Evolutionary conservation across 2,113 vertebrate species (phyloP).

Genomic region (Neotragus pygmaeus): DNA sequence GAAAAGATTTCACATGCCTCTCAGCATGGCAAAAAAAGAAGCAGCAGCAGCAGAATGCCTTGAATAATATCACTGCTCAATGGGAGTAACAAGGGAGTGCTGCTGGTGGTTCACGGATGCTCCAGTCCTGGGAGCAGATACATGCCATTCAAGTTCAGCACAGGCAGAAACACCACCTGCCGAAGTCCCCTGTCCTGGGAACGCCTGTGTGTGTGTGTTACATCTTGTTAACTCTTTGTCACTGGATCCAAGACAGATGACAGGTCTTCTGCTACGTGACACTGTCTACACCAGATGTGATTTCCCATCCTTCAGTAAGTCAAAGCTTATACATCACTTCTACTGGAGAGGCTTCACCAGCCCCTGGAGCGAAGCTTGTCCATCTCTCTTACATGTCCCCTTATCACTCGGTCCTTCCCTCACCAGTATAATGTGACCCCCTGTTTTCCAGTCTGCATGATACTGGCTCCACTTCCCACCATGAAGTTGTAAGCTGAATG

Average conservation of each 20-base stretch:
- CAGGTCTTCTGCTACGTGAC: neutral
- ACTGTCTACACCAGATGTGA: neutral
- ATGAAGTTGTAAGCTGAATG: neutral
- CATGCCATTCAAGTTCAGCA: neutral
- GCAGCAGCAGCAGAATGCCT: neutral
- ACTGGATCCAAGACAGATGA: neutral
- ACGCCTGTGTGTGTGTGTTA: fast-evolving
- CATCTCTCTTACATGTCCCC: neutral
- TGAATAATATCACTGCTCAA: neutral
- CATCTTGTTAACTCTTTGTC: neutral
- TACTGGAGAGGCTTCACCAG: neutral
- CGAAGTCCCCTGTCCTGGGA: neutral
- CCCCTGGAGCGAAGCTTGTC: fast-evolving
- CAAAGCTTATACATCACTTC: neutral
- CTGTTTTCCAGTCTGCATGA: neutral
- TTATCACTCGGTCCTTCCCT: neutral
- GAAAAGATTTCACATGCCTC: neutral
- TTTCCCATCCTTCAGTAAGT: neutral
- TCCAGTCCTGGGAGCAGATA: neutral
- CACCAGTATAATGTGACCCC: neutral
- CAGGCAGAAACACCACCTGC: neutral
- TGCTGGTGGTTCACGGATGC: neutral
- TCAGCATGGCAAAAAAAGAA: neutral
- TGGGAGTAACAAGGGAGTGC: too few relatives aligned
- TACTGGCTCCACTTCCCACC: neutral